Percentiles rank a stretch among this genome's conserved stretches.
These are phyloP conservation scores for Grus americana DNA, from an alignment of 2,113 vertebrate species.

Conservation along the genomic window DNA sequence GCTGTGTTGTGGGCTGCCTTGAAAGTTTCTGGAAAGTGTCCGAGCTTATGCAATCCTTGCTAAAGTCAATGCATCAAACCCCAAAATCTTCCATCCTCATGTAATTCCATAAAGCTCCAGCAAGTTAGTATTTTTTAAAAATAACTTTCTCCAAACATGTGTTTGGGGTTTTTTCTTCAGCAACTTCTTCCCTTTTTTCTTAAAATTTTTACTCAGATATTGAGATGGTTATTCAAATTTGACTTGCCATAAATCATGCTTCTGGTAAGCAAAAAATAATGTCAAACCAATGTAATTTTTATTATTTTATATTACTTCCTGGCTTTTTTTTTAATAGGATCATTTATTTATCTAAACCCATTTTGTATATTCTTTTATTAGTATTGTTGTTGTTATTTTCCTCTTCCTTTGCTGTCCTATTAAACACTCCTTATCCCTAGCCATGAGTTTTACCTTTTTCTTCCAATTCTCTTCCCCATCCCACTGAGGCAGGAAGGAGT, in stretches of 20 bases:
- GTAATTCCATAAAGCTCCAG: not conserved
- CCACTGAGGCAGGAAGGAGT: too few relatives aligned
- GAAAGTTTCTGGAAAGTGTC: not conserved
- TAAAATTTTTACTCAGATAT: not conserved
- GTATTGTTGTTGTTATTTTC: too few relatives aligned
- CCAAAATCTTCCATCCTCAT: not conserved
- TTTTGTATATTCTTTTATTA: too few relatives aligned
- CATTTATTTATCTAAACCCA: too few relatives aligned
- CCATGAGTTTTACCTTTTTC: too few relatives aligned
- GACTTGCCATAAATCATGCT: not conserved
- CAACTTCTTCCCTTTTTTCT: not conserved
- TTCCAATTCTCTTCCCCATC: too few relatives aligned
- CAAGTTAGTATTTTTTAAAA: not conserved
- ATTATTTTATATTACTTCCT: not conserved
- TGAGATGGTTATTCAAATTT: not conserved
- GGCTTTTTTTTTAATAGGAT: too few relatives aligned
- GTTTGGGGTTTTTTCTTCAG: not conserved
- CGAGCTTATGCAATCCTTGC: not conserved
- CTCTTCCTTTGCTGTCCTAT: too few relatives aligned
- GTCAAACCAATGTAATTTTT: not conserved
- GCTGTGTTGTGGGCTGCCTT: not conserved
- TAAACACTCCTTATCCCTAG: too few relatives aligned
- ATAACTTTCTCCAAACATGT: not conserved
- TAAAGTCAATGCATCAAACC: not conserved
- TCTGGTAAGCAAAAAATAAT: not conserved